Evolutionary conservation across 2,797 vertebrate species (phyloP).

Genomic region (Eospalax fontanierii): DNA sequence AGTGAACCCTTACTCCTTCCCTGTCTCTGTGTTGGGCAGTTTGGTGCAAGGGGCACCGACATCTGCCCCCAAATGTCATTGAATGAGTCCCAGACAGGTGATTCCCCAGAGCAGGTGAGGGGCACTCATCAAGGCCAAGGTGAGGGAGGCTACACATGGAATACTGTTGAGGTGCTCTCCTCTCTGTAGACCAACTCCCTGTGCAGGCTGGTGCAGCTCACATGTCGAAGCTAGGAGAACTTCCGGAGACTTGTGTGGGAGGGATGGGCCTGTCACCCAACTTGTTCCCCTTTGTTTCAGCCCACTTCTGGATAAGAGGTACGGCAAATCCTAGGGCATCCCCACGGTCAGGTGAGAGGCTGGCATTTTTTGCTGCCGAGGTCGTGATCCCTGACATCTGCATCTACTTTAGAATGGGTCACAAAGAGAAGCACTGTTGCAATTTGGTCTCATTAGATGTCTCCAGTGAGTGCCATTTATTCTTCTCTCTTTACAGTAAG

Average conservation of each 20-base stretch:
- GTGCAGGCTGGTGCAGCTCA: not conserved
- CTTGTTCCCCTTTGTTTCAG: not conserved
- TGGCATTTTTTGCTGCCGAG: not conserved
- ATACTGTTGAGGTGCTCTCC: fast-evolving
- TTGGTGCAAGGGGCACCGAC: not conserved
- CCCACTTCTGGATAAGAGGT: not conserved
- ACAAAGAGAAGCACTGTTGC: not conserved
- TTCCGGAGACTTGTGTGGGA: not conserved
- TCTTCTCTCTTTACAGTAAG: not conserved
- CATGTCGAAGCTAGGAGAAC: not conserved
- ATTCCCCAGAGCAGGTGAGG: not conserved
- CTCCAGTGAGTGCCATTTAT: not conserved
- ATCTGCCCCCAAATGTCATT: not conserved
- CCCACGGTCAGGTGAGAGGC: not conserved
- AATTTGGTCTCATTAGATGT: not conserved
- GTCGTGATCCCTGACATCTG: not conserved
- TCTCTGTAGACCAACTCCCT: not conserved
- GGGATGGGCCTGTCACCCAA: not conserved
- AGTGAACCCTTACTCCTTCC: not conserved
- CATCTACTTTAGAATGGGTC: not conserved
- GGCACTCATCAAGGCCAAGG: not conserved
- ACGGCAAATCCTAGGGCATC: not conserved
- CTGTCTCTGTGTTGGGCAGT: not conserved
- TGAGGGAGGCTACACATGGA: not conserved
- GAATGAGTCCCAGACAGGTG: not conserved